These are phyloP conservation scores for Paracentrotus lividus DNA, from an alignment of 53 echinoderm and acorn worm species.

Conservation along the genomic window DNA sequence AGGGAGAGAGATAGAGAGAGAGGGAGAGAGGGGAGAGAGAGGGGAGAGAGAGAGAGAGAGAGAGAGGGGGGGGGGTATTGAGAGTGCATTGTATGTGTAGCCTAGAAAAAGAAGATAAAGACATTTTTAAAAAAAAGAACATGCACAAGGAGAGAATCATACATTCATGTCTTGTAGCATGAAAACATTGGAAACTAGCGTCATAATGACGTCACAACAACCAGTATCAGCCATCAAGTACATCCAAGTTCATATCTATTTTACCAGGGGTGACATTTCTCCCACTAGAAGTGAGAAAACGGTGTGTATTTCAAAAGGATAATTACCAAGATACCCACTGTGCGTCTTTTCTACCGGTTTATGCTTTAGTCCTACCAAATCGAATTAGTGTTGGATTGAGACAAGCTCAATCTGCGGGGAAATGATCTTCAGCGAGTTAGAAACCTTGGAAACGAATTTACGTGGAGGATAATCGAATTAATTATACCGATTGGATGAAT, in stretches of 20 bases:
- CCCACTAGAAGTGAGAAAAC: neutral
- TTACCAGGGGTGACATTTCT: neutral
- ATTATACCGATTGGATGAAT: constrained; percentile 36
- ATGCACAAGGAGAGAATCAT: too few species aligned
- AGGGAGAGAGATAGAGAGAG: neutral
- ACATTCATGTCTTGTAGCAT: too few species aligned
- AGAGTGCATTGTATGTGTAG: neutral
- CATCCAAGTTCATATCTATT: constrained; percentile 1
- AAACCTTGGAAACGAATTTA: constrained; percentile 46
- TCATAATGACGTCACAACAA: neutral
- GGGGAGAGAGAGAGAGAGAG: neutral
- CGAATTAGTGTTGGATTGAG: constrained; percentile 26
- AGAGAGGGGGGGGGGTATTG: neutral
- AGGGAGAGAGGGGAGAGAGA: neutral
- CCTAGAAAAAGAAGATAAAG: too few species aligned
- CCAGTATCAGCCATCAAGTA: too few species aligned
- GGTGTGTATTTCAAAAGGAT: neutral
- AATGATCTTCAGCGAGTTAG: constrained; percentile 23
- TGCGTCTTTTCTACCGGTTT: constrained; percentile 6
- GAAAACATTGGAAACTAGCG: neutral
- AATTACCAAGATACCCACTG: neutral
- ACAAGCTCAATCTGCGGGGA: neutral
- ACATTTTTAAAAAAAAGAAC: too few species aligned
- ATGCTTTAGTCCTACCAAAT: neutral
- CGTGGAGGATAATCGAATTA: constrained; percentile 25